Conservation (phyloP, 2,888 invertebrate genomes). For the Leucophenga maculata region DNA sequence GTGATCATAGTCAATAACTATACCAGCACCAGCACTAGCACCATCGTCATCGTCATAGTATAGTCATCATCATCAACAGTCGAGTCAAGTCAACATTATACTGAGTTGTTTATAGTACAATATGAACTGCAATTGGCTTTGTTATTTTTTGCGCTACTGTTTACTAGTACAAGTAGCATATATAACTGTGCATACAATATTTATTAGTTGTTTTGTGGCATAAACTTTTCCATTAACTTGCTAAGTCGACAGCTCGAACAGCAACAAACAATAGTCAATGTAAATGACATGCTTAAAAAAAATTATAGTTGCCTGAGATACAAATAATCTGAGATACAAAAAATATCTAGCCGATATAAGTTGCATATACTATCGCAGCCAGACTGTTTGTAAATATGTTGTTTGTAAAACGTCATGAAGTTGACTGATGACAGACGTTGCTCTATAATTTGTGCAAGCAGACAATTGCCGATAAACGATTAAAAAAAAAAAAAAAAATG, state of each 20-base stretch:
- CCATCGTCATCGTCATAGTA: background rate
- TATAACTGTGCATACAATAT: constrained; percentile 26
- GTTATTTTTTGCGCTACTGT: too few relatives aligned
- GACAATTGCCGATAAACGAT: constrained; percentile 9
- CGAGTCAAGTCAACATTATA: background rate
- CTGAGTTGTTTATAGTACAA: constrained; percentile 1
- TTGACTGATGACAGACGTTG: too few relatives aligned
- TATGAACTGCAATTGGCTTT: too few relatives aligned
- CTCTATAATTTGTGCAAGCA: background rate
- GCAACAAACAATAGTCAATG: background rate
- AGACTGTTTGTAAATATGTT: too few relatives aligned
- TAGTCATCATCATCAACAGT: background rate
- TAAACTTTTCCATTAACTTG: constrained; percentile 64
- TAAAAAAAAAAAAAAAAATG: constrained; percentile 6
- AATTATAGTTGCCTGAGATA: too few relatives aligned
- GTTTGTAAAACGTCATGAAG: too few relatives aligned
- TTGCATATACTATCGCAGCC: too few relatives aligned
- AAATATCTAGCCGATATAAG: too few relatives aligned
- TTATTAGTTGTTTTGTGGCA: constrained; percentile 44
- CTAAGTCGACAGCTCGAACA: constrained; percentile 44
- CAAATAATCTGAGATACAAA: too few relatives aligned
- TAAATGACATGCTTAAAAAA: background rate
- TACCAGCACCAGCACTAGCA: too few relatives aligned
- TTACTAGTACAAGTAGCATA: constrained; percentile 11
- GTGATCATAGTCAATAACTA: background rate